Conservation (phyloP, 2,113 vertebrate genomes). For the Ailurus styani region DNA sequence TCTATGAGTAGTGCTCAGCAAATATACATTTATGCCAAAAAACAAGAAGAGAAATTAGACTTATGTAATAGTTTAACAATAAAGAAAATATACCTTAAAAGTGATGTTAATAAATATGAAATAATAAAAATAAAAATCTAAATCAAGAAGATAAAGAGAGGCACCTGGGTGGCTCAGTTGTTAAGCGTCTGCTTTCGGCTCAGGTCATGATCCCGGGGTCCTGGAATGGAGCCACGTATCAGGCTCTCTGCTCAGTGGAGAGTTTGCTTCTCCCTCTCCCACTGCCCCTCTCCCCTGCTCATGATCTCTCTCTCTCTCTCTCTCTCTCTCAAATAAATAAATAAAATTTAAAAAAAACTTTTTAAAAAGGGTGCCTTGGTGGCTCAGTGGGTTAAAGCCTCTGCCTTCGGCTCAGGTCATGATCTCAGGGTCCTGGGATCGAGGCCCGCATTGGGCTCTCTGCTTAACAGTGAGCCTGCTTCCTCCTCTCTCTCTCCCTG, state of each 20-base stretch:
- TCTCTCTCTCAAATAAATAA: not conserved
- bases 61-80: not conserved
- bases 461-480: not conserved
- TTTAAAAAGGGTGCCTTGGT: too few species aligned
- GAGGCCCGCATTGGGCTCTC: not conserved
- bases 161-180: not conserved
- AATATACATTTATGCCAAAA: not conserved
- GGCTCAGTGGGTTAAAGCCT: not conserved
- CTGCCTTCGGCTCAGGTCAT: not conserved
- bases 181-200: not conserved
- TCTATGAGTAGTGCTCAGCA: not conserved
- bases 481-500: not conserved
- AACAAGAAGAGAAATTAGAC: not conserved
- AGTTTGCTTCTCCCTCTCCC: not conserved
- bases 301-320: not conserved
- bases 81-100: not conserved
- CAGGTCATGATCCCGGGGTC: not conserved
- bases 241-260: not conserved
- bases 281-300: not conserved
- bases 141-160: not conserved
- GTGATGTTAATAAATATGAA: not conserved
- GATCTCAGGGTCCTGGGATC: not conserved
- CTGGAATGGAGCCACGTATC: not conserved
- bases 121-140: not conserved
- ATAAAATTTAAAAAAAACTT: too few species aligned